Conservation (phyloP, 2,113 vertebrate species). For the Pogonocichla stellata region DNA sequence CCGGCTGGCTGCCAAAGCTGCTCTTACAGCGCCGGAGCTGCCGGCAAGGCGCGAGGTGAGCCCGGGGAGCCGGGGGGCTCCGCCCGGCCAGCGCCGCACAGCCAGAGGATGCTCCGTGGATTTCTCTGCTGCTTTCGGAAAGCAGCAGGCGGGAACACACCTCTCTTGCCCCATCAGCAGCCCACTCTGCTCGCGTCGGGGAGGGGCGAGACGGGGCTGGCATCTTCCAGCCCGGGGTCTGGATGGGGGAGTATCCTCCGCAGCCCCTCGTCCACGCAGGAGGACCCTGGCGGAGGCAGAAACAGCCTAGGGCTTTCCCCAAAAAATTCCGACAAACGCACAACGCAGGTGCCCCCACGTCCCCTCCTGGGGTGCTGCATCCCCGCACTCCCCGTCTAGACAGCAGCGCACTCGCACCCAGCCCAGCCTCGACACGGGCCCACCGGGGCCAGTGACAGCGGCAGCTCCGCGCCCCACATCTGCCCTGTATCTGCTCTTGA, state of each 20-base stretch:
- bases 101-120: background rate
- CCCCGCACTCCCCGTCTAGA: background rate
- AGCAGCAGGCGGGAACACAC: background rate
- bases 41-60: background rate
- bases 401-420: too few species aligned
- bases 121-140: background rate
- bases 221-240: rapidly evolving
- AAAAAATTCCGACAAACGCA: background rate
- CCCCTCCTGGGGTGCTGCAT: background rate
- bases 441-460: background rate
- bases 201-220: rapidly evolving
- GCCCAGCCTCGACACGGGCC: background rate
- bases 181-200: rapidly evolving
- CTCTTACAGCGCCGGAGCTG: background rate
- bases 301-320: background rate
- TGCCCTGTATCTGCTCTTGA: background rate
- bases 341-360: rapidly evolving
- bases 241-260: too few species aligned
- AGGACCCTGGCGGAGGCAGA: background rate
- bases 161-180: background rate
- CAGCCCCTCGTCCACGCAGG: background rate
- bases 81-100: rapidly evolving
- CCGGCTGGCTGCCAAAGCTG: background rate
- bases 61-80: background rate
- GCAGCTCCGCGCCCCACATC: background rate